Conservation (phyloP, 2,113 vertebrate genomes). For the Macquaria australasica region DNA sequence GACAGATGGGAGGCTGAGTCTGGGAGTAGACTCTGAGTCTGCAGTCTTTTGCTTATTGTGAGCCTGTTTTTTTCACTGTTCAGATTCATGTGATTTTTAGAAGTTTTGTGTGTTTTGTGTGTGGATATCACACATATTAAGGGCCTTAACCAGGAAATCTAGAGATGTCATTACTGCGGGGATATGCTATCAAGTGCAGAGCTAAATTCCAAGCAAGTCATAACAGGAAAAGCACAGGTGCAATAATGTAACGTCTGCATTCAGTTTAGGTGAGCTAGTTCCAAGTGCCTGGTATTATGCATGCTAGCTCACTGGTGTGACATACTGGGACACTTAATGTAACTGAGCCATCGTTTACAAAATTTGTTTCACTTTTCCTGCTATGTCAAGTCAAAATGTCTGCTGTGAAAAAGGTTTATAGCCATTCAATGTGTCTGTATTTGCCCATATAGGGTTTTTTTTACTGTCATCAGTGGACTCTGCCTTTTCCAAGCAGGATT, state of each 20-base stretch:
- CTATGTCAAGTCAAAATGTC: background rate
- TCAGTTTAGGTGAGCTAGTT: background rate
- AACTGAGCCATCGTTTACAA: background rate
- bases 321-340: no score
- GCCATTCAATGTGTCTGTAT: background rate
- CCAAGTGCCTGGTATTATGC: background rate
- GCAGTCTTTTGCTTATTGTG: background rate
- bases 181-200: background rate
- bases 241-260: background rate
- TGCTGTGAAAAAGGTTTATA: background rate
- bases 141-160: background rate
- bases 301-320: background rate
- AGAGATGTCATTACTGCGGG: background rate
- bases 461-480: background rate
- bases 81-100: background rate
- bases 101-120: background rate
- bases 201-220: background rate
- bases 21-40: slow-evolving; percentile 24
- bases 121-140: background rate
- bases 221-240: background rate
- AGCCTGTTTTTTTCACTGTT: background rate
- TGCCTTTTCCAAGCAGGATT: background rate
- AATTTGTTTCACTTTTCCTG: background rate
- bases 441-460: background rate
- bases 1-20: slow-evolving; percentile 9